Base-by-base conservation (phyloP, 2,797 vertebrate species). In the Platyrinchus mystaceus region DNA sequence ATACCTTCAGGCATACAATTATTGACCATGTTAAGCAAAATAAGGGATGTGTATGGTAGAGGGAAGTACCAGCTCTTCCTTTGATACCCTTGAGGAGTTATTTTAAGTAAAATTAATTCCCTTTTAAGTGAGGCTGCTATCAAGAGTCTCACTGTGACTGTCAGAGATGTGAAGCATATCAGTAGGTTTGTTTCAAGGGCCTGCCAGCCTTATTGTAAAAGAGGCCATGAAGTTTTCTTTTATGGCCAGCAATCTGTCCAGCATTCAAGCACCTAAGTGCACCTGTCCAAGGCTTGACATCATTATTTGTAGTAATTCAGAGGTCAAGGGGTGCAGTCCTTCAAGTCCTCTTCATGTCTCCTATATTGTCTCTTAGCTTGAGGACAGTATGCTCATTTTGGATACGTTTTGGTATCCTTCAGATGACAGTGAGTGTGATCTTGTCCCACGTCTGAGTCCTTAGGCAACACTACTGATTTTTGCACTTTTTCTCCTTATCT, bases 1-100 rank as follows among this genome's bases (percentile, higher is more conserved):
- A 90, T 95, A 89, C 91, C 84, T 92, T 55, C 81, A 95, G 87
- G 60, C 69, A 20, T 89, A 26, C 67, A 84, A 73, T 93, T 94
- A 78, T 49, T 92, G 74, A 86, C 58, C 27, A 63, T 6, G 4
- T 81, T 91, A 80, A 84, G 82, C 34, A 68, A 86, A 82, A 87
- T 77, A 47, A 43, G 66, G 78, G 52, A 20, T 46, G 27, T 63
- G 56, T 46, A 58, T n/a, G 32, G 10, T 41, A 49, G 9, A 43
- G 16, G 34, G 18, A 79, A 75, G 27, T 32, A 56, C 26, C n/a
- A 84, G 14, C 20, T 95, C 26, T 34, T 84, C 13, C n/a, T 63
- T 67, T 46, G 44, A 27, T 83, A 58, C 36, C 68, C 36, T 56
- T n/a, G n/a, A 76, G 26, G 43, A 91, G n/a, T 34, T 96, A 68